Evolutionary conservation across 2,797 vertebrate species (phyloP), one percentile per base, ranked within the genome.

Genomic region (Schizopygopsis pylzovi): DNA sequence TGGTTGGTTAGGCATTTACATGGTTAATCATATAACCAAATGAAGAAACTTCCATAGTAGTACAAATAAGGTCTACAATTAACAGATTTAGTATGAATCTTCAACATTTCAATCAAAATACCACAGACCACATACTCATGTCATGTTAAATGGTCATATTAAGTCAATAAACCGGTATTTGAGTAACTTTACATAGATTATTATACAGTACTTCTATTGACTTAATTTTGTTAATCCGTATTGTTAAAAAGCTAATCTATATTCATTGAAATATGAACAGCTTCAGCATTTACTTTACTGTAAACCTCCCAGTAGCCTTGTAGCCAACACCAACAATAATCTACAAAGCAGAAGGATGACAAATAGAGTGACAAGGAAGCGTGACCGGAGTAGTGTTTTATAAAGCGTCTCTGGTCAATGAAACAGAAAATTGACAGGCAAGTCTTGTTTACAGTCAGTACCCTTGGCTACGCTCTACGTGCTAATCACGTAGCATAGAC

Each of bases 371-470:
- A 39, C 6, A 4, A 61, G 16, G 22, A 59, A 22, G 8, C 9
- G 15, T 25, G 45, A 47, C n/a, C 47, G 9, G 15, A 59, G 39
- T 6, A 63, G 41, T 6, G 43, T 4, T 37, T 80, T 67, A 65
- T 11, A 28, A 65, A 33, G n/a, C 1, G 25, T 16, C 37, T 28
- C 72, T 80, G 13, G 54, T 79, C 77, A 28, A 28, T 59, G 25
- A 47, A 75, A 63, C 1, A 11, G 16, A 73, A 63, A 75, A 75
- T 33, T 22, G 18, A 59, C 16, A 68, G 0, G 15, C 0, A 56
- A 61, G 54, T n/a, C 41, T n/a, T 75, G 81, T 83, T 83, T 73
- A 83, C 54, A 73, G 20, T 73, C 39, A 37, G 28, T 33, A 43
- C 61, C 39, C 39, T 28, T 45, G 41, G 18, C 70, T 73, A 43